Percentiles rank a stretch among this genome's conserved stretches.
phyloP scores from a whole-genome alignment of 92 coral and sea anemone species.

The Blastomussa wellsi region DNA sequence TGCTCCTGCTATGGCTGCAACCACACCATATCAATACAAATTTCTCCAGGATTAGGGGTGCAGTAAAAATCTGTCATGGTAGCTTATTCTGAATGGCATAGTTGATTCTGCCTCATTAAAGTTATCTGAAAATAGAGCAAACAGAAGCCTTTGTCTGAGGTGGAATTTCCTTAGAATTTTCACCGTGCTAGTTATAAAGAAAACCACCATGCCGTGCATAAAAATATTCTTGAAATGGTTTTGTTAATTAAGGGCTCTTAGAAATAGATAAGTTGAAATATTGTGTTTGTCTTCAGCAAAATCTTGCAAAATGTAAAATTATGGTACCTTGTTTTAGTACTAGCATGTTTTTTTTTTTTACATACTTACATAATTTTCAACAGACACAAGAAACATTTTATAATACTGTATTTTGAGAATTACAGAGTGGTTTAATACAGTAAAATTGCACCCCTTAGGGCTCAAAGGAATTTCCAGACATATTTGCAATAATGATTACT shows the following conservation, averaged over 20 bases:
- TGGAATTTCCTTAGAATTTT: neutral
- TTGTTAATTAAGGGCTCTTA: constrained; percentile 20
- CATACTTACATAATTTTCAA: no score
- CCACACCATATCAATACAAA: constrained; percentile 30
- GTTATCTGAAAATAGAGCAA: neutral
- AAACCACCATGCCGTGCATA: neutral
- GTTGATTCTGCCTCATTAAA: constrained; percentile 18
- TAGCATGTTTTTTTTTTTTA: neutral
- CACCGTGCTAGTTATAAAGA: no score
- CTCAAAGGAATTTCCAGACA: neutral
- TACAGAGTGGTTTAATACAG: neutral
- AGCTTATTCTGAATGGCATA: neutral
- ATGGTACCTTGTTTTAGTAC: constrained; percentile 6
- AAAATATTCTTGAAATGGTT: neutral
- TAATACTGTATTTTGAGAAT: neutral
- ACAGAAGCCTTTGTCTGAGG: neutral
- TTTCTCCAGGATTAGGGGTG: constrained; percentile 11
- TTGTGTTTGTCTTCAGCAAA: constrained; percentile 16
- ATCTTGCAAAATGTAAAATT: constrained; percentile 16
- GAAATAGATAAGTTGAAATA: constrained; percentile 5
- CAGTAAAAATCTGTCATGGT: neutral
- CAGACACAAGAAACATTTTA: neutral
- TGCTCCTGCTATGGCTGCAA: constrained; percentile 20
- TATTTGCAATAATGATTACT: neutral
- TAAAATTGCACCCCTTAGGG: neutral